Base-by-base conservation (phyloP, 1,140 invertebrate species). In the Eulimnadia texana region DNA sequence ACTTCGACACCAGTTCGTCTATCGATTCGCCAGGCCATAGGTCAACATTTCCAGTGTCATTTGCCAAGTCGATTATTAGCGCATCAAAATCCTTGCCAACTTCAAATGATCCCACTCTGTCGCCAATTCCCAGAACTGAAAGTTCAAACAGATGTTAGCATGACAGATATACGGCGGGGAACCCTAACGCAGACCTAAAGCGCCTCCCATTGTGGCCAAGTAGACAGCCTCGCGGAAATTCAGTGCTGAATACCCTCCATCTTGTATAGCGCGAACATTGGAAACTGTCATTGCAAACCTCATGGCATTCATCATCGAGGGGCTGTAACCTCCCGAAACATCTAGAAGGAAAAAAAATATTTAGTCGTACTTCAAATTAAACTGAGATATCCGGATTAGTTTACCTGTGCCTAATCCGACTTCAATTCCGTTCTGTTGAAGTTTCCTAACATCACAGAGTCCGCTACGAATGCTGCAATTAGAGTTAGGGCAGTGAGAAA, bases 401-500 rank as follows among this genome's bases (percentile, higher is more conserved):
- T 62, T 76, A 90, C 87, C 87, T 71, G 89, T 90, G 65, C 90
- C 91, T 24, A 95, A 77, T 22, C 89, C 90, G 58, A 94, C 78
- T 69, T 80, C 85, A 3, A 94, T 68, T 0, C 81, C 80, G 52
- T 75, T 70, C 20, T 81, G 69, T 42, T 82, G 70, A 2, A 92
- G 68, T 60, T 78, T 78, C 61, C 79, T 74, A 0, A 90, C 80
- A 69, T 91, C 83, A 68, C 90, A 91, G 0, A 91, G 67, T 0
- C 92, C 92, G 61, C 90, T 93, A 67, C 78, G 77, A n/a, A 94
- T 74, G 67, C 80, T 80, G 6, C 82, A 84, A 72, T 95, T 95
- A 6, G 90, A 93, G 50, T 83, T 81, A 0, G 92, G 88, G 72
- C 92, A 95, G 71, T 94, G 90, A 2, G 87, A 80, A 10, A 94